These are phyloP conservation scores for Gymnocephalus cernua DNA, from an alignment of 2,113 vertebrate species.

Conservation along the genomic window DNA sequence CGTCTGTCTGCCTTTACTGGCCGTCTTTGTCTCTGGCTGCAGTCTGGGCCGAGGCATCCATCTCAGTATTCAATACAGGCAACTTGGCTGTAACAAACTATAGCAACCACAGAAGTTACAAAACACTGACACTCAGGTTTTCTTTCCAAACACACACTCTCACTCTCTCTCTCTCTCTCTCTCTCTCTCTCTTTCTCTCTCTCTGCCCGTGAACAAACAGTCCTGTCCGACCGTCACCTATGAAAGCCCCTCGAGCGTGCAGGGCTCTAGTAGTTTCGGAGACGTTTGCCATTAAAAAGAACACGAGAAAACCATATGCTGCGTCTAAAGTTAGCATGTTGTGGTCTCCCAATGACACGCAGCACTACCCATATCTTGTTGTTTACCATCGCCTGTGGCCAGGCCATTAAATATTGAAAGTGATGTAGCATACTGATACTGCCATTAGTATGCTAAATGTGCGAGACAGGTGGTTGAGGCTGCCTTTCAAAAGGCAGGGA, in stretches of 20 bases:
- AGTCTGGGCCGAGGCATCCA: constrained; percentile 44
- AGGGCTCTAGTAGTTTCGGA: constrained; percentile 58
- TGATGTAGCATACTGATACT: constrained; percentile 76
- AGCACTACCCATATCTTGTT: constrained; percentile 64
- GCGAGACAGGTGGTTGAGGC: constrained; percentile 79
- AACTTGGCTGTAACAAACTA: constrained; percentile 64
- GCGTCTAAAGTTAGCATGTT: constrained; percentile 77
- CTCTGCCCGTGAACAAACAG: constrained; percentile 20
- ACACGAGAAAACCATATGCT: constrained; percentile 79
- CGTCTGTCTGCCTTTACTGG: constrained; percentile 36
- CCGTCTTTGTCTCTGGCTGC: constrained; percentile 53
- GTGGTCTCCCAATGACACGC: constrained; percentile 70
- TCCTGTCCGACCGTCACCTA: constrained; percentile 56
- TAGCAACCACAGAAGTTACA: constrained; percentile 54
- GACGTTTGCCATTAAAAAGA: constrained; percentile 64
- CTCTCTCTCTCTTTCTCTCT: constrained; percentile 1
- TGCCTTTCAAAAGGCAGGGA: constrained; percentile 67
- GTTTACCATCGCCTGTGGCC: constrained; percentile 78
- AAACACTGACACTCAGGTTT: constrained; percentile 47
- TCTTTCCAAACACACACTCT: constrained; percentile 24
- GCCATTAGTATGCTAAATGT: constrained; percentile 77
- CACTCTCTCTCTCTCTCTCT: not conserved
- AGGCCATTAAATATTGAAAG: constrained; percentile 77
- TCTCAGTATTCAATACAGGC: constrained; percentile 67
- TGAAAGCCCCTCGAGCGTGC: constrained; percentile 40